phyloP scores from a whole-genome alignment of 2,113 vertebrate species.

The Apeltes quadracus region DNA sequence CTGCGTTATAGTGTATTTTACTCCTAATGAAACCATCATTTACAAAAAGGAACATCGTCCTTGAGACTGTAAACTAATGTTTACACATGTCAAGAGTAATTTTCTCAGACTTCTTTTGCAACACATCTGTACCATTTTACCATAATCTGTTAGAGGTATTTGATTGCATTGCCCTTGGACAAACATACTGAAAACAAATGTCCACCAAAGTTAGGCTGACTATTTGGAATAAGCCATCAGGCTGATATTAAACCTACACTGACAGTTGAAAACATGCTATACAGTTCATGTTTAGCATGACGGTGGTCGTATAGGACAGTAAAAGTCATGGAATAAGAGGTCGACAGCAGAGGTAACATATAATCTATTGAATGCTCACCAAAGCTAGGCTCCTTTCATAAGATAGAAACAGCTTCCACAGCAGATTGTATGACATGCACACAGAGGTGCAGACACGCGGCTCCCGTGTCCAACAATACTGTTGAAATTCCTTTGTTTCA shows the following conservation, averaged over 20 bases:
- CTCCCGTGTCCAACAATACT: conserved; percentile 59
- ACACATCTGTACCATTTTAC: neutral
- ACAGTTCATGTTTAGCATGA: conserved; percentile 13
- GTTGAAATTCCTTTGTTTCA: conserved; percentile 71
- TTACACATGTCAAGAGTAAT: no score
- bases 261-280: conserved; percentile 1
- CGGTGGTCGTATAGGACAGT: conserved; percentile 22
- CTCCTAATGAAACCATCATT: neutral
- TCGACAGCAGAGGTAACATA: conserved; percentile 34
- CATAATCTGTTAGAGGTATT: neutral
- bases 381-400: conserved; percentile 40
- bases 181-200: neutral
- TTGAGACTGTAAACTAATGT: no score
- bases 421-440: conserved; percentile 54
- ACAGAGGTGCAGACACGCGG: conserved; percentile 41
- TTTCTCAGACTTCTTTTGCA: neutral
- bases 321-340: conserved; percentile 21
- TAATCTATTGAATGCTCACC: conserved; percentile 25
- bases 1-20: neutral
- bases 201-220: neutral
- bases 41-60: neutral
- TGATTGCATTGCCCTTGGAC: neutral
- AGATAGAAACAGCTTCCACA: conserved; percentile 35
- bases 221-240: conserved; percentile 3
- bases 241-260: conserved; percentile 7